Conservation (phyloP, 23 tunicate species). For the Ciona savignyi region DNA sequence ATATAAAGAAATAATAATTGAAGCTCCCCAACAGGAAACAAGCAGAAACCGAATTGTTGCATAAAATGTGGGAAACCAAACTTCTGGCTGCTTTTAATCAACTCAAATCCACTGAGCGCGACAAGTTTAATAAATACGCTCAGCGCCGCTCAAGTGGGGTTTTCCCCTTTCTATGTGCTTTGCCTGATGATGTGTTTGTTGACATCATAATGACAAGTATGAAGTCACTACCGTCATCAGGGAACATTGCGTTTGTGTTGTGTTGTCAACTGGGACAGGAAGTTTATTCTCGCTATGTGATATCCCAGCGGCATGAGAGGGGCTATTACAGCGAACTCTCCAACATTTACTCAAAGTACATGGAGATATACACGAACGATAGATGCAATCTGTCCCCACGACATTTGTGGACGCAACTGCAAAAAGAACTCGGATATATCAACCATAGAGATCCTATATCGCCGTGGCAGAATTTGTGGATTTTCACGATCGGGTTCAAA, state of each 20-base stretch:
- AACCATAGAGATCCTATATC: background rate
- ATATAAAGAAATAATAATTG: too few relatives aligned
- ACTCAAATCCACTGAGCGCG: background rate
- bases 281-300: conserved; percentile 31
- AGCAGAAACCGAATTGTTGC: background rate
- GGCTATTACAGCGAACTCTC: conserved; percentile 6
- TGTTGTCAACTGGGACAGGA: conserved; percentile 32
- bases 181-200: conserved; percentile 51
- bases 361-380: conserved; percentile 3
- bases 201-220: conserved; percentile 59
- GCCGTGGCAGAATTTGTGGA: conserved; percentile 57
- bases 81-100: background rate
- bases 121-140: too few relatives aligned
- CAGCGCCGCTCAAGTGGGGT: background rate
- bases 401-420: conserved; percentile 43
- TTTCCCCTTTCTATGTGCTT: conserved; percentile 66
- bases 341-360: conserved; percentile 32
- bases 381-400: conserved; percentile 15
- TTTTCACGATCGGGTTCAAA: conserved; percentile 31
- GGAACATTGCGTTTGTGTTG: conserved; percentile 28
- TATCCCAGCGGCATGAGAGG: conserved; percentile 6
- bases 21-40: background rate
- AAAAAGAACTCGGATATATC: conserved; percentile 14
- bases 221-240: conserved; percentile 22
- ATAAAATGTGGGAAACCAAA: background rate